phyloP scores from a whole-genome alignment of 2,888 invertebrate species.

The Heliconius charithonia region DNA sequence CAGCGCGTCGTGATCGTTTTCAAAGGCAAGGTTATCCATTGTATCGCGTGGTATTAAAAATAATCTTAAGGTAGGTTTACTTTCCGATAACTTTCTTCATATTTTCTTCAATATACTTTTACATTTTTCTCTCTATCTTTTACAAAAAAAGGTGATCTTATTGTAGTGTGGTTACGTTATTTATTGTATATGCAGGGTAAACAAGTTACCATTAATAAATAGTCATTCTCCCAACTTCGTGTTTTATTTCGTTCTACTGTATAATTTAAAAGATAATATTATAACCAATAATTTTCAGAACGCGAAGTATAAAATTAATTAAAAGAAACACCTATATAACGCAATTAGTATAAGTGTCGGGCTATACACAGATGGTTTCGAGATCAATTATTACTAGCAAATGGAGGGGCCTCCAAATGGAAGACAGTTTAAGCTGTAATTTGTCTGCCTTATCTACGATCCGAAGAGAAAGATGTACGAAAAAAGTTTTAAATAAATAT shows the following conservation, averaged over 20 bases:
- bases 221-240: too few species aligned
- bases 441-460: background rate
- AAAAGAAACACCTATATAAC: background rate
- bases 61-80: slow-evolving; percentile 29
- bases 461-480: background rate
- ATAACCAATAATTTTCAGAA: background rate
- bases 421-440: background rate
- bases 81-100: slow-evolving; percentile 20
- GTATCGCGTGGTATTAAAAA: slow-evolving; percentile 27
- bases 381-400: background rate
- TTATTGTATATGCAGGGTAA: too few species aligned
- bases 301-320: background rate
- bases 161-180: too few species aligned
- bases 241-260: too few species aligned
- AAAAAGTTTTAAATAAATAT: background rate
- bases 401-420: background rate
- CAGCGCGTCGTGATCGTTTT: slow-evolving; percentile 35
- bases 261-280: background rate
- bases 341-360: background rate
- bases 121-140: background rate
- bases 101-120: background rate
- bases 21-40: slow-evolving; percentile 40
- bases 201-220: too few species aligned
- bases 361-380: background rate
- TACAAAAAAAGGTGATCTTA: background rate